Conservation (phyloP, 2,888 invertebrate species). For the Drosophila picticornis region DNA sequence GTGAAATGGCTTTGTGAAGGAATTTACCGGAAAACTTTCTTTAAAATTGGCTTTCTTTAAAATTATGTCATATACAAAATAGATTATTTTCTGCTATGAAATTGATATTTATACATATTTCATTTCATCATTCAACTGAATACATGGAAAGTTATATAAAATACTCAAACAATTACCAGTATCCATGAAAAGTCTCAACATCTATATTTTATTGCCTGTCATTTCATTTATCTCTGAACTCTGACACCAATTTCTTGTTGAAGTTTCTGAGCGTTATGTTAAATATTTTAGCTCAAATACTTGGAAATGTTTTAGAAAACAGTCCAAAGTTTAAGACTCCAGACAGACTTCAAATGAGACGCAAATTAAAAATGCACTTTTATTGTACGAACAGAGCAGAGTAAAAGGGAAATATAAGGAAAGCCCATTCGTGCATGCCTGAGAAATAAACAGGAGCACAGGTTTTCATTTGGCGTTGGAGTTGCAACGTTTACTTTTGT, state of each 20-base stretch:
- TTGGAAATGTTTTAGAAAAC: background rate
- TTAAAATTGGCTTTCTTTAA: background rate
- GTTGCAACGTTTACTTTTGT: slow-evolving; percentile 26
- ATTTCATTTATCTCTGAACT: background rate
- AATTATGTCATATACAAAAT: background rate
- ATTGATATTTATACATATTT: background rate
- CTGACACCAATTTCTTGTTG: background rate
- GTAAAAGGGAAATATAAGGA: slow-evolving; percentile 35
- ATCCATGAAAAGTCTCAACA: background rate
- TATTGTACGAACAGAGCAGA: slow-evolving; percentile 9
- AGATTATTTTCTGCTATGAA: background rate
- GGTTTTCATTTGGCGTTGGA: slow-evolving; percentile 65
- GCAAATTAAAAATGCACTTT: background rate
- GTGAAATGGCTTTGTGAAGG: background rate
- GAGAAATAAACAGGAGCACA: slow-evolving; percentile 72
- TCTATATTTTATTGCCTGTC: too few relatives aligned
- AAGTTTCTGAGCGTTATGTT: background rate
- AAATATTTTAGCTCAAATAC: background rate
- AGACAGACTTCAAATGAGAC: background rate
- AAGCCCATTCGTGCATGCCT: slow-evolving; percentile 37
- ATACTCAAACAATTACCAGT: background rate
- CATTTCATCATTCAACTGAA: background rate
- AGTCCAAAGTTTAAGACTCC: background rate
- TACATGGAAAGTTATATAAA: background rate
- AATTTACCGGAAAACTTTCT: background rate